phyloP scores from a whole-genome alignment of 2,113 vertebrate genomes.

The Atrichornis clamosus region DNA sequence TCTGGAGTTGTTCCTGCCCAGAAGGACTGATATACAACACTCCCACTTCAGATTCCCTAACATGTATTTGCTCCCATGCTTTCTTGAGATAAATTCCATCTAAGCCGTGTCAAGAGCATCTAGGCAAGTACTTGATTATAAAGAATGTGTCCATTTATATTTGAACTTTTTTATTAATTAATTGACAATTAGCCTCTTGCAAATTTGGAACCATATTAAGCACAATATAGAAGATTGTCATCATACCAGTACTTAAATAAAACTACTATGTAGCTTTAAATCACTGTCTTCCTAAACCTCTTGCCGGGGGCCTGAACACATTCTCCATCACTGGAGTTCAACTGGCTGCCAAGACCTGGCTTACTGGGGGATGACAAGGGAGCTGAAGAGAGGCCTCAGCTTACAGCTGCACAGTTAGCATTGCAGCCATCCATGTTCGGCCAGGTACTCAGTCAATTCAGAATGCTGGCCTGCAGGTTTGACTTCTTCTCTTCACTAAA shows the following conservation, averaged over 20 bases:
- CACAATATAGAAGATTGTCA: neutral
- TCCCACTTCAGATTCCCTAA: neutral
- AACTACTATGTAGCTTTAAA: neutral
- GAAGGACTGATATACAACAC: neutral
- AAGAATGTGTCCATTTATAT: neutral
- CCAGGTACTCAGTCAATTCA: neutral
- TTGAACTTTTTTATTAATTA: neutral
- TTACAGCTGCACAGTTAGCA: neutral
- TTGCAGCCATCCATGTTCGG: neutral
- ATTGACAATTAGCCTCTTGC: neutral
- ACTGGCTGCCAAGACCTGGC: rapidly evolving
- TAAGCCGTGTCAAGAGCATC: neutral
- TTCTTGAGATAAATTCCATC: neutral
- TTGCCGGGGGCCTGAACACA: neutral
- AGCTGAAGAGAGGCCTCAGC: neutral
- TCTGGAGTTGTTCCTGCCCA: neutral
- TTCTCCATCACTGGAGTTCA: neutral
- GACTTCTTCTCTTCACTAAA: neutral
- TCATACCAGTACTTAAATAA: neutral
- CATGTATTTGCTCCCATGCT: neutral
- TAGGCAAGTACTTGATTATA: neutral
- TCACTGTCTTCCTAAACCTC: neutral
- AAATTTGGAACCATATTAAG: neutral
- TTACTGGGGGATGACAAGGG: neutral
- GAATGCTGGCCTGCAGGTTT: neutral